phyloP scores from a whole-genome alignment of 2,113 vertebrate species.

The Albula glossodonta region DNA sequence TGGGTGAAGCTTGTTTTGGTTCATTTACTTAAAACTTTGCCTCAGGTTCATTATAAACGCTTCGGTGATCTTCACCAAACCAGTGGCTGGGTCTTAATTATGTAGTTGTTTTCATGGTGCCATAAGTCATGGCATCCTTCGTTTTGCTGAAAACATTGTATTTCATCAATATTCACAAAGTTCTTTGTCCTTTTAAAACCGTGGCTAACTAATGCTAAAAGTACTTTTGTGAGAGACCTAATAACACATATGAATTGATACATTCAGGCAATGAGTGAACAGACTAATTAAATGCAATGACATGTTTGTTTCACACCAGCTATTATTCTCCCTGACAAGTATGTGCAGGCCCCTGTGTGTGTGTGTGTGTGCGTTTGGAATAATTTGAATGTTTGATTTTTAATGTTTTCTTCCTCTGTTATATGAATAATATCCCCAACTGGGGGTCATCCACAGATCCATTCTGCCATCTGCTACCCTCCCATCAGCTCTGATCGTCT shows the following conservation, averaged over 20 bases:
- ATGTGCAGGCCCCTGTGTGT: background rate
- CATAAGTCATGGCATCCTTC: background rate
- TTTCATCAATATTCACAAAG: background rate
- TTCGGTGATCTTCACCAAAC: background rate
- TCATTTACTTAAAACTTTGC: conserved; percentile 7
- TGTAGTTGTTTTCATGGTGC: background rate
- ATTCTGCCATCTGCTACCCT: background rate
- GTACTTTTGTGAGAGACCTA: background rate
- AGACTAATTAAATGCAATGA: background rate
- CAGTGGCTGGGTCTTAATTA: background rate
- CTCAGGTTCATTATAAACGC: background rate
- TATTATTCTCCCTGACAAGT: no score
- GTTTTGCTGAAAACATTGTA: background rate
- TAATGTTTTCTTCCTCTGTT: background rate
- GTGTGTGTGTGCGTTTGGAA: background rate
- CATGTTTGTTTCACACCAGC: background rate
- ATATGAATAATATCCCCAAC: background rate
- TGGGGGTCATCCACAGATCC: background rate
- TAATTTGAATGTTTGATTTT: background rate
- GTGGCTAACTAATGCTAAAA: no score
- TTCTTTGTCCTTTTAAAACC: background rate
- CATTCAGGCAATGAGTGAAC: background rate
- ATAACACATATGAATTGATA: background rate
- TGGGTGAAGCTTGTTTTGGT: background rate
- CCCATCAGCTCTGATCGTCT: background rate